phyloP scores from a whole-genome alignment of 2,113 vertebrate genomes.

The Zosterops japonicus region DNA sequence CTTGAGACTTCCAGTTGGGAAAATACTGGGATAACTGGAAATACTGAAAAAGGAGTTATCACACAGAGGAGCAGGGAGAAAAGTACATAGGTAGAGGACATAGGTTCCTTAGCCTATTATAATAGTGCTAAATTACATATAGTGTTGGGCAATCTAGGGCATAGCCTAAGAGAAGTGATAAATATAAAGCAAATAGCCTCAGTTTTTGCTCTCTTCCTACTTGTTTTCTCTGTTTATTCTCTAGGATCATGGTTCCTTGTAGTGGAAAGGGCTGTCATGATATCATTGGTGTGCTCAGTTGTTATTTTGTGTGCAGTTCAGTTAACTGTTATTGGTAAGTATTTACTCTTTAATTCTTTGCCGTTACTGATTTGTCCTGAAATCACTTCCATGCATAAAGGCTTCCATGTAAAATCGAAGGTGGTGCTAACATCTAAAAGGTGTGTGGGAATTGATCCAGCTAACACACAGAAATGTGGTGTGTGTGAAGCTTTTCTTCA shows the following conservation, averaged over 20 bases:
- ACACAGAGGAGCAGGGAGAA: not conserved
- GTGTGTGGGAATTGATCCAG: not conserved
- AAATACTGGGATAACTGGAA: not conserved
- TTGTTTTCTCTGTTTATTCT: slow-evolving; percentile 20
- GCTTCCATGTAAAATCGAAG: not conserved
- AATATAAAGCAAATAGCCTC: not conserved
- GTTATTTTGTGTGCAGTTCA: slow-evolving; percentile 66
- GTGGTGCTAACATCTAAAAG: not conserved
- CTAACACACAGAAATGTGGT: not conserved
- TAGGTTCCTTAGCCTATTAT: not conserved
- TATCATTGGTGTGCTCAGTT: slow-evolving; percentile 58
- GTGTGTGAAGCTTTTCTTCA: not conserved
- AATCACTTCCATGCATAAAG: not conserved
- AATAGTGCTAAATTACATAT: not conserved
- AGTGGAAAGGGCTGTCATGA: slow-evolving; percentile 63
- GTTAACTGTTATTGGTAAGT: slow-evolving; percentile 74
- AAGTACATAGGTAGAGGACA: not conserved
- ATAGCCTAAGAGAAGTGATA: not conserved
- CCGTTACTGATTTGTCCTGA: not conserved
- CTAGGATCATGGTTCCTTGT: slow-evolving; percentile 71
- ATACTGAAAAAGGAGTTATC: not conserved
- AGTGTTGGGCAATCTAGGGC: not conserved
- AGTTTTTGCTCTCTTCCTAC: not conserved
- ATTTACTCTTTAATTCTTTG: slow-evolving; percentile 14
- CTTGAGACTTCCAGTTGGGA: not conserved